Evolutionary conservation across 2,888 invertebrate species (phyloP).

Genomic region (Andrena chrysosceles): DNA sequence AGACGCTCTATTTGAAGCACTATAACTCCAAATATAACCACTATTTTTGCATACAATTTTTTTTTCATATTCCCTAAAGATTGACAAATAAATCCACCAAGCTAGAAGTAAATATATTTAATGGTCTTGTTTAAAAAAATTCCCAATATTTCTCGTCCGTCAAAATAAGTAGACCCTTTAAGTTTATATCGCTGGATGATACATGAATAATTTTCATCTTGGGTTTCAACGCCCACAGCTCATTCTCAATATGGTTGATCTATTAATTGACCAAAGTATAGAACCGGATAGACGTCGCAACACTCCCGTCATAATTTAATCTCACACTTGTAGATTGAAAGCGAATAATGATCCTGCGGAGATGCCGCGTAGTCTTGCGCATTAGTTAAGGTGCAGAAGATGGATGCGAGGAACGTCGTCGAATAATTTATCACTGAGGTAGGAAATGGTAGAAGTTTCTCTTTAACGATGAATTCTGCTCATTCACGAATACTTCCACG

Average conservation of each 20-base stretch:
- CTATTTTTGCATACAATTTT: too few species aligned
- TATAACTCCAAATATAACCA: too few species aligned
- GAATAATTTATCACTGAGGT: slow-evolving; percentile 26
- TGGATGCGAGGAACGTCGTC: slow-evolving; percentile 23
- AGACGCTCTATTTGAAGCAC: too few species aligned
- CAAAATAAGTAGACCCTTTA: too few species aligned
- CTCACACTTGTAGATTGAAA: slow-evolving; percentile 11
- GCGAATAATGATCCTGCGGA: slow-evolving; percentile 11
- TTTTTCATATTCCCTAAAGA: too few species aligned
- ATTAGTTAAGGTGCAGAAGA: slow-evolving; percentile 32
- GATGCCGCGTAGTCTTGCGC: neutral
- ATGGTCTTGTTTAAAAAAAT: too few species aligned
- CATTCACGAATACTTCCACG: slow-evolving; percentile 23
- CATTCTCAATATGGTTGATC: neutral
- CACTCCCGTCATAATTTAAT: slow-evolving; percentile 24
- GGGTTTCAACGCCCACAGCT: too few species aligned
- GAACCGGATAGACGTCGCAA: neutral
- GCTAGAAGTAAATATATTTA: too few species aligned
- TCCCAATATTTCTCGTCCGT: too few species aligned
- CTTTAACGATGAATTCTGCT: slow-evolving; percentile 31
- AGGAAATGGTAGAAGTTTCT: slow-evolving; percentile 24
- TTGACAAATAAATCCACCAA: too few species aligned
- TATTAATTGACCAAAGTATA: neutral
- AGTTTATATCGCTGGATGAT: too few species aligned
- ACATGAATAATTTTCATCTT: neutral